Base-by-base conservation (phyloP, 2,797 vertebrate species). In the Chromobotia macracanthus region DNA sequence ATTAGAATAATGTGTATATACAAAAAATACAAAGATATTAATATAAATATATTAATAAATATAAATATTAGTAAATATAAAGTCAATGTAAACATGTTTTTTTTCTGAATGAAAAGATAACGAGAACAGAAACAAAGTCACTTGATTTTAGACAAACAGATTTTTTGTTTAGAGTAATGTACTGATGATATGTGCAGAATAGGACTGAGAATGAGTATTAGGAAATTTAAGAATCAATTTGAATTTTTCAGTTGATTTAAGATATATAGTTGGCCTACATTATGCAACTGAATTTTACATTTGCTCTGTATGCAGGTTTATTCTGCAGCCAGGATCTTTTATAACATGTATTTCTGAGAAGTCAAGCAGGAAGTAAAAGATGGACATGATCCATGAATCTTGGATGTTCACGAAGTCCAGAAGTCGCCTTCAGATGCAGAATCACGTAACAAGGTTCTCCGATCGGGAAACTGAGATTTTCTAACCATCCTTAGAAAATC, bases 391-490 rank as follows among this genome's bases (percentile, higher is more conserved):
- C 66, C 55, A 69, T 35, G 50, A n/a, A 28, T 63, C 28, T 71
- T 63, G 56, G 56, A 70, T 71, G 18, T 51, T 70, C 13, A 65
- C 65, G 28, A 38, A 38, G 48, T 11, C 53, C 10, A 41, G 38
- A 41, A 41, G 21, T 69, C 3, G 28, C 23, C 53, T 19, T 66
- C 58, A 60, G 25, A 71, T 78, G 76, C 76, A 65, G 15, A 25
- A 65, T 79, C 77, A 79, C 77, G 58, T 55, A 79, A 55, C 58
- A 28, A 46, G 48, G 51, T 19, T 72, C 55, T 77, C 66, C 25
- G 41, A 70, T 70, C 25, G 28, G 9, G 13, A 77, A 72, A 60
- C 77, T 25, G 48, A 71, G 44, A 71, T 61, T 63, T 63, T 63
- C 67, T 53, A 63, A 51, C 44, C 28, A 63, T 79, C 48, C 23